Base-by-base conservation (phyloP, 1,140 invertebrate genomes). In the Magallana gigas region DNA sequence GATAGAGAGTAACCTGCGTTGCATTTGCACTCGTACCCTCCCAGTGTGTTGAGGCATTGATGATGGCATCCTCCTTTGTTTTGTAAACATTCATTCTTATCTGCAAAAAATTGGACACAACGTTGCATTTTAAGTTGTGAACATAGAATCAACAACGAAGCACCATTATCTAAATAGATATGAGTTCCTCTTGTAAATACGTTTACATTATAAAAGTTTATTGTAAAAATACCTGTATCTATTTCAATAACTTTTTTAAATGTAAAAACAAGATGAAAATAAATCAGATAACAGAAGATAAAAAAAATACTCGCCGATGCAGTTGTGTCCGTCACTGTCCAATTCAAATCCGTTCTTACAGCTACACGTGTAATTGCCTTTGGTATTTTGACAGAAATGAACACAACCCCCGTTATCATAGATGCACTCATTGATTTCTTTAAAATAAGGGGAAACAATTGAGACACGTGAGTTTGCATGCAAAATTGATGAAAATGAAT, bases 371-470 rank as follows among this genome's bases (percentile, higher is more conserved):
- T 92, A 94, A 86, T 92, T 93, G 9, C 94, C 94, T 18, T 89
- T 88, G 48, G 89, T 91, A 84, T 94, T 94, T 60, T 92, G 84
- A 85, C 94, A 94, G 64, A 85, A 90, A 88, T 94, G 94, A 92
- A 98, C 97, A 88, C 93, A 94, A 6, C 93, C 93, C 3, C 93
- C 93, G 48, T 93, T 94, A 16, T 94, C 91, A 83, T 89, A 85
- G 18, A 85, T 60, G 90, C 95, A 95, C 86, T 95, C 95, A 87
- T 95, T 92, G 59, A 94, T 93, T 90, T 95, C 95, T 94, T 89
- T 81, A 57, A 64, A 88, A 71, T 36, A 83, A 57, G 62, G 29
- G 9, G 11, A n/a, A 62, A 62, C 23, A 62, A 12, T 4, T 48
- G 36, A 48, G 36, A 5, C 36, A 48, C 36, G 36, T 48, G 36